Percentiles rank a stretch among this genome's conserved stretches.
phyloP scores from a whole-genome alignment of 2,113 vertebrate genomes.

The Meles meles region DNA sequence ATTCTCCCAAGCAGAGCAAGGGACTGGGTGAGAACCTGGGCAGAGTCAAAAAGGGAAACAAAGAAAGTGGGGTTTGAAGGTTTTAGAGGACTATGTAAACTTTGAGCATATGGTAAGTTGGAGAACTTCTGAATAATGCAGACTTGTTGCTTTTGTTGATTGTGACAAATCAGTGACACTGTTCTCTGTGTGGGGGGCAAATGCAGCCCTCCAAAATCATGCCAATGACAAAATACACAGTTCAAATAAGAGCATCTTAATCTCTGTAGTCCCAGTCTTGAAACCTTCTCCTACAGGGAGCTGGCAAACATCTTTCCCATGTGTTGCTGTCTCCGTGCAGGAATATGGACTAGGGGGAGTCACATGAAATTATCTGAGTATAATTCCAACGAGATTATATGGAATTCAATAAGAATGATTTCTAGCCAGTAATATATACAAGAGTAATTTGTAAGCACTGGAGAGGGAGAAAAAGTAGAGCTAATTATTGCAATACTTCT shows the following conservation, averaged over 20 bases:
- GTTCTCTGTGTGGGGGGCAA: not conserved
- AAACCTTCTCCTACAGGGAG: not conserved
- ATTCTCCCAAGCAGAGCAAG: not conserved
- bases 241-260: not conserved
- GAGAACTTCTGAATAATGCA: not conserved
- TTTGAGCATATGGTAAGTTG: rapidly evolving
- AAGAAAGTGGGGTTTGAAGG: not conserved
- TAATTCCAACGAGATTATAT: not conserved
- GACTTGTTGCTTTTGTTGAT: not conserved
- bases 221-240: not conserved
- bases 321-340: not conserved
- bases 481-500: not conserved
- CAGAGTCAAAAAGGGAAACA: not conserved
- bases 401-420: not conserved
- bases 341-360: too few species aligned
- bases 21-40: not conserved
- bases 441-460: not conserved
- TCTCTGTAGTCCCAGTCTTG: not conserved
- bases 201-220: not conserved
- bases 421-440: not conserved
- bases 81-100: not conserved
- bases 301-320: not conserved
- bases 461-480: not conserved
- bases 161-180: not conserved
- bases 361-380: not conserved